These are phyloP conservation scores for Physocephala rufipes DNA, from an alignment of 2,888 invertebrate species.

Conservation along the genomic window DNA sequence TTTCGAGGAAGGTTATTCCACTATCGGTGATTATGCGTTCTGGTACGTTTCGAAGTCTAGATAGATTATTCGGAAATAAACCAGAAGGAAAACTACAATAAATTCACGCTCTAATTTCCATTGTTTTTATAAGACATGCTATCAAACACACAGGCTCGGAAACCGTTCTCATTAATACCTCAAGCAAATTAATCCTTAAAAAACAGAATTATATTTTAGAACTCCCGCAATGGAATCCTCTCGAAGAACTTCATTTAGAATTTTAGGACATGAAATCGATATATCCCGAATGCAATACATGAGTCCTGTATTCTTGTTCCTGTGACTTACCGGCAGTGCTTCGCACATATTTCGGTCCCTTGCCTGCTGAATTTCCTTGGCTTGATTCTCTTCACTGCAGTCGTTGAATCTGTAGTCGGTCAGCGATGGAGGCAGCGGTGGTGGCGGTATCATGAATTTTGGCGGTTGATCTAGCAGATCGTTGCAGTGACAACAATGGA, in stretches of 20 bases:
- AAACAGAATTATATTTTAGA: no score
- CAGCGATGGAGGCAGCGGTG: conserved; percentile 62
- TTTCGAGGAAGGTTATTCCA: background rate
- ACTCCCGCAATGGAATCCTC: background rate
- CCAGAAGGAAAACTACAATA: background rate
- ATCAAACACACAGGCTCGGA: background rate
- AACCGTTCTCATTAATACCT: background rate
- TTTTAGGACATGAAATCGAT: no score
- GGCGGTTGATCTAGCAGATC: conserved; percentile 63
- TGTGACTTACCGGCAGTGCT: conserved; percentile 64
- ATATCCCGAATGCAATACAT: no score
- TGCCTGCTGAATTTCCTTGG: conserved; percentile 54
- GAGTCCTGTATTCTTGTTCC: no score
- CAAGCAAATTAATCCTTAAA: no score
- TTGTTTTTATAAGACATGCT: background rate
- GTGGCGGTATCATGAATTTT: conserved; percentile 65
- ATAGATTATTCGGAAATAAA: background rate
- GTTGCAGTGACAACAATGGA: conserved; percentile 65
- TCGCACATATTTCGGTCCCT: conserved; percentile 65
- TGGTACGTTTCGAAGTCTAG: background rate
- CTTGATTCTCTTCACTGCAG: conserved; percentile 61
- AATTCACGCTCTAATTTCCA: background rate
- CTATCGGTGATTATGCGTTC: background rate
- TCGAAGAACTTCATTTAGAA: no score
- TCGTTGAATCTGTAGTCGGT: conserved; percentile 55